Percentiles rank a stretch among this genome's conserved stretches.
Evolutionary conservation across 2,113 vertebrate genomes (phyloP).

Genomic region (Percina caprodes): DNA sequence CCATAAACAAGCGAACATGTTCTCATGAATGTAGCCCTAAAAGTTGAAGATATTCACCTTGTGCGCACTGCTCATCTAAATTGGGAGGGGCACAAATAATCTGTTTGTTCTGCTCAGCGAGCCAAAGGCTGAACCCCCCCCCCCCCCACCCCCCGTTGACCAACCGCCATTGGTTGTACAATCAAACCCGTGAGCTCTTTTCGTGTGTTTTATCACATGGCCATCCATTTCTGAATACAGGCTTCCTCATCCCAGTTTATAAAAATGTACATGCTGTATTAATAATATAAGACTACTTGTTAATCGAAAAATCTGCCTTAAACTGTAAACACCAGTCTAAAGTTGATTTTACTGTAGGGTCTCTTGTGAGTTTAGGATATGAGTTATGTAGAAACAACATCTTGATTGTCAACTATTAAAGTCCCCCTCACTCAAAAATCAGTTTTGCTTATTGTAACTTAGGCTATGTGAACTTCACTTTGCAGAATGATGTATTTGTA

Average conservation of each 20-base stretch:
- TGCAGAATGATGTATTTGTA: neutral
- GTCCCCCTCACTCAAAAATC: neutral
- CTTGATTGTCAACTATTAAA: neutral
- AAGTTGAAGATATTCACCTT: neutral
- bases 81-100: neutral
- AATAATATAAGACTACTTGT: neutral
- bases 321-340: neutral
- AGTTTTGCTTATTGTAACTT: neutral
- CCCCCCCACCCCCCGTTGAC: slow-evolving; percentile 31
- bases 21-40: neutral
- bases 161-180: slow-evolving; percentile 37
- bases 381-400: neutral
- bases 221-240: neutral
- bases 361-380: neutral
- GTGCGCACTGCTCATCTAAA: neutral
- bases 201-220: slow-evolving; percentile 14
- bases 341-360: neutral
- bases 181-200: slow-evolving; percentile 32
- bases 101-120: neutral
- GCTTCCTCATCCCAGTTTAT: neutral
- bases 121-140: neutral
- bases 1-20: neutral
- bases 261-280: neutral
- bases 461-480: neutral
- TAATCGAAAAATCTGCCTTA: neutral